phyloP scores from a whole-genome alignment of 1,140 invertebrate species.

The Eumaeus atala region DNA sequence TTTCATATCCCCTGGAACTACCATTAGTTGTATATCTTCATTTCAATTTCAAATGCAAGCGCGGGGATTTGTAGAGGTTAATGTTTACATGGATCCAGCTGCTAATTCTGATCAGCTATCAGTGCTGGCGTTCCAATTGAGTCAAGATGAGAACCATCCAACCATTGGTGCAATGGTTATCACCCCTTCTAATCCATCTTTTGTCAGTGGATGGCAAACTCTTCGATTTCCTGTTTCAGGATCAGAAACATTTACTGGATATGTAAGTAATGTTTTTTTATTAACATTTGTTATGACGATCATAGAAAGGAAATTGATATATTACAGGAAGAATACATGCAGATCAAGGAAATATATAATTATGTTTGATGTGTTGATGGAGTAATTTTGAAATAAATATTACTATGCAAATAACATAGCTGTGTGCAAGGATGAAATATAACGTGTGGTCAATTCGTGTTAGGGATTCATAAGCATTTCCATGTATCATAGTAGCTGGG shows the following conservation, averaged over 20 bases:
- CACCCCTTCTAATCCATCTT: slow-evolving; percentile 2
- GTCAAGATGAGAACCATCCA: slow-evolving; percentile 2
- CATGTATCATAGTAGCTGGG: no score
- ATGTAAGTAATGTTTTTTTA: slow-evolving; percentile 6
- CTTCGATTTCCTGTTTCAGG: slow-evolving; percentile 4
- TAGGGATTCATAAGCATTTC: no score
- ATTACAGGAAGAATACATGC: no score
- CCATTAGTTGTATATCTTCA: slow-evolving; percentile 8
- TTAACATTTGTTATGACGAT: slow-evolving; percentile 3
- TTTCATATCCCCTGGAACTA: slow-evolving; percentile 2
- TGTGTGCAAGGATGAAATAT: no score
- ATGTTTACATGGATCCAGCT: slow-evolving; percentile 10
- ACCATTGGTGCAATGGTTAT: background rate
- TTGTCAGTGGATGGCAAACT: slow-evolving; percentile 15
- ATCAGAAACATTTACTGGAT: slow-evolving; percentile 4
- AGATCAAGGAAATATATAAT: no score
- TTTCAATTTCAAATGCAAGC: slow-evolving; percentile 8
- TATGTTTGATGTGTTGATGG: no score
- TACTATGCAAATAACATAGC: no score
- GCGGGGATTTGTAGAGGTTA: slow-evolving; percentile 6
- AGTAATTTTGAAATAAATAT: no score
- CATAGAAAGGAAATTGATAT: no score
- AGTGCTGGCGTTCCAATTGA: slow-evolving; percentile 5
- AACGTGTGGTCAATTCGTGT: no score
- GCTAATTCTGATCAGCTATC: slow-evolving; percentile 6